phyloP scores from a whole-genome alignment of 2,113 vertebrate species.

The Chloropsis cyanopogon region DNA sequence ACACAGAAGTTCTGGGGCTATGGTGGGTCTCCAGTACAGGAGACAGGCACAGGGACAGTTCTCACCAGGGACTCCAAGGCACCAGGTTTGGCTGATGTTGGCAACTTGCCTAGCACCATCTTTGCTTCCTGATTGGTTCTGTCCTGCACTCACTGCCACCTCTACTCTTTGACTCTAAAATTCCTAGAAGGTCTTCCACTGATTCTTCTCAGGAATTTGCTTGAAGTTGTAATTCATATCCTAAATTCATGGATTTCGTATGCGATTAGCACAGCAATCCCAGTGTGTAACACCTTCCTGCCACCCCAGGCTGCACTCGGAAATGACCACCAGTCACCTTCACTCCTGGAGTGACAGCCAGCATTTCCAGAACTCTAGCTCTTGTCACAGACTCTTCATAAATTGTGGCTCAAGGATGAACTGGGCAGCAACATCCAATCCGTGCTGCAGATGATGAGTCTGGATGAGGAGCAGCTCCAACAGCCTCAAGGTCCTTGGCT shows the following conservation, averaged over 20 bases:
- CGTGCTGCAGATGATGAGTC: background rate
- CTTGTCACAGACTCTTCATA: background rate
- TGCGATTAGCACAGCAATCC: background rate
- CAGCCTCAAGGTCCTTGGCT: background rate
- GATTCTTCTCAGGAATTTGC: background rate
- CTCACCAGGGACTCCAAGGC: background rate
- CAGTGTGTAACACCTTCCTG: background rate
- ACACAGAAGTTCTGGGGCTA: background rate
- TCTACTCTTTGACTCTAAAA: background rate
- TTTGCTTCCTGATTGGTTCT: background rate
- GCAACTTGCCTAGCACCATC: too few relatives aligned
- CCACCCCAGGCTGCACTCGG: rapidly evolving
- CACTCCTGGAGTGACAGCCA: background rate
- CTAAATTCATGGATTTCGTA: rapidly evolving
- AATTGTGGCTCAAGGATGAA: rapidly evolving
- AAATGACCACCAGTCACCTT: background rate
- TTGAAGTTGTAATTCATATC: background rate
- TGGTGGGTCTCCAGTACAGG: background rate
- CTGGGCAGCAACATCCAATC: background rate
- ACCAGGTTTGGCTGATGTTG: background rate
- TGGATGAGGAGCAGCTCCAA: background rate
- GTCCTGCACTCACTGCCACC: background rate
- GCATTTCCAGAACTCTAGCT: background rate
- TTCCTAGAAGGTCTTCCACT: background rate
- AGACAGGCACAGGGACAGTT: background rate